phyloP scores from a whole-genome alignment of 2,888 invertebrate genomes.

The Drosophila histrio region DNA sequence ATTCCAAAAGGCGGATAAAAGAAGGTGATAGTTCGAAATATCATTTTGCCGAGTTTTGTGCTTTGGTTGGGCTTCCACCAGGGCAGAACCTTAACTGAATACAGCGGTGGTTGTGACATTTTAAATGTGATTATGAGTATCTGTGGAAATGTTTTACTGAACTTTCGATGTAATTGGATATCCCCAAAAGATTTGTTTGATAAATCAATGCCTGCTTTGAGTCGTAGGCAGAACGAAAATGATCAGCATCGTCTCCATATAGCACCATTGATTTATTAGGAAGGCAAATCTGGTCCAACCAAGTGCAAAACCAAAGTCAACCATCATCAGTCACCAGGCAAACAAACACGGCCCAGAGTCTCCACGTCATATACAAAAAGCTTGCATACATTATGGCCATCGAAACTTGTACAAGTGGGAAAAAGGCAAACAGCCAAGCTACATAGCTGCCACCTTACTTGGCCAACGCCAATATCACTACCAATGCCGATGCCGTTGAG shows the following conservation, averaged over 20 bases:
- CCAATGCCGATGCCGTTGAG: constrained; percentile 9
- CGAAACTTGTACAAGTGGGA: constrained; percentile 14
- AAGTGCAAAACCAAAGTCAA: constrained; percentile 41
- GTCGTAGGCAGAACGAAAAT: background rate
- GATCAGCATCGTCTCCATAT: background rate
- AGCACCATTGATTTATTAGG: constrained; percentile 59
- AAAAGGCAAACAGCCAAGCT: constrained; percentile 13
- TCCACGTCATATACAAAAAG: constrained; percentile 23
- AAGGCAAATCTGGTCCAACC: background rate
- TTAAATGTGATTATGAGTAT: background rate
- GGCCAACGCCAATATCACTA: constrained; percentile 13
- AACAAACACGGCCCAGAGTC: constrained; percentile 42
- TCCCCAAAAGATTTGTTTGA: background rate
- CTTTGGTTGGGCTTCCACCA: background rate
- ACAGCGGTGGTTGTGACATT: background rate
- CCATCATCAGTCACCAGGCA: constrained; percentile 72
- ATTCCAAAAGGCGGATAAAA: background rate
- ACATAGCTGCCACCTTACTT: constrained; percentile 35
- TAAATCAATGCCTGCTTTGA: background rate
- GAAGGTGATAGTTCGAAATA: background rate
- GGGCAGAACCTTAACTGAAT: background rate
- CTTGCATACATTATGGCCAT: constrained; percentile 55
- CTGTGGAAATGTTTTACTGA: background rate
- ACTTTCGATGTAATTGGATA: background rate
- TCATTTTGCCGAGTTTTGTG: background rate